A percentile compares a stretch with the other conserved stretches of the same genome.
Conservation (phyloP, 2,113 vertebrate genomes). For the Pimephales promelas region DNA sequence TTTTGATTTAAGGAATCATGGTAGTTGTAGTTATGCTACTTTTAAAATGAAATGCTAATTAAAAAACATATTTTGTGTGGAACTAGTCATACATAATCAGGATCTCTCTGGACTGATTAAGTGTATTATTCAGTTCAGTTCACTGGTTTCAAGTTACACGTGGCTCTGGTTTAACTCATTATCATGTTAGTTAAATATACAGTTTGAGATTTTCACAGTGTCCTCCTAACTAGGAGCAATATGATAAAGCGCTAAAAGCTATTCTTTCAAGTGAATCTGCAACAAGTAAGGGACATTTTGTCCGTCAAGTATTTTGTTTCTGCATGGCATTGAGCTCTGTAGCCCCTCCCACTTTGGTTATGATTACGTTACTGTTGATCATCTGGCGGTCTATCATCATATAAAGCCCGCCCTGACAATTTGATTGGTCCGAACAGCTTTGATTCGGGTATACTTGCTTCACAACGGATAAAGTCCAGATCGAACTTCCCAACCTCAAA, state of each 20-base stretch:
- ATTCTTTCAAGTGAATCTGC: background rate
- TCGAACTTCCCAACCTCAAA: too few species aligned
- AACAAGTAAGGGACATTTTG: background rate
- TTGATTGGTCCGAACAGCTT: too few species aligned
- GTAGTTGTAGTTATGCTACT: background rate
- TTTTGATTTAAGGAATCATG: background rate
- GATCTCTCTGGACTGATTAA: background rate
- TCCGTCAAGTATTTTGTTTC: background rate
- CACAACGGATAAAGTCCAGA: too few species aligned
- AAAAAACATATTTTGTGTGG: background rate
- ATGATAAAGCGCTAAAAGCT: background rate
- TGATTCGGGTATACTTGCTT: too few species aligned
- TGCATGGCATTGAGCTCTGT: background rate
- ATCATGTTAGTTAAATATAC: background rate
- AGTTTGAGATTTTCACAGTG: background rate
- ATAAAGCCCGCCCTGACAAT: too few species aligned
- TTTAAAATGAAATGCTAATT: background rate
- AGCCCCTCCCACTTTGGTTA: background rate
- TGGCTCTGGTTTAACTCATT: background rate
- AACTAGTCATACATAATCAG: background rate
- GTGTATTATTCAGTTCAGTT: background rate
- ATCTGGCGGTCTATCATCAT: too few species aligned
- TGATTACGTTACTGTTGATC: too few species aligned
- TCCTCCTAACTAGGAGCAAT: background rate
- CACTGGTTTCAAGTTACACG: constrained; percentile 1